Percentiles rank a stretch among this genome's conserved stretches.
phyloP scores from a whole-genome alignment of 1,140 invertebrate species.

The Bilobella aurantiaca region DNA sequence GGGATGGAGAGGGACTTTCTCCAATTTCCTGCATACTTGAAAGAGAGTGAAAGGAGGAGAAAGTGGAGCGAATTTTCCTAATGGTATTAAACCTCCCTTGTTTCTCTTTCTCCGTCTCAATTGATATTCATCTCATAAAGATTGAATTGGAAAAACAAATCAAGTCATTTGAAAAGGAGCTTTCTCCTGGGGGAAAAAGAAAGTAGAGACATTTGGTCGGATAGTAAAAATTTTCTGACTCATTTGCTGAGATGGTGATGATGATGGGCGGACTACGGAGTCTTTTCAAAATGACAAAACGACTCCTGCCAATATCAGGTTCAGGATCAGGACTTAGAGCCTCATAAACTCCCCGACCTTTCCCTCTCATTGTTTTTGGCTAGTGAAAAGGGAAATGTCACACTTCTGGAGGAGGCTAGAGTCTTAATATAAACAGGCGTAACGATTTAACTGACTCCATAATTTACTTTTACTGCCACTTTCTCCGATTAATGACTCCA shows the following conservation, averaged over 20 bases:
- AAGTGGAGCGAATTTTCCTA: too few relatives aligned
- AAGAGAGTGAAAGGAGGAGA: too few relatives aligned
- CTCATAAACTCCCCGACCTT: background rate
- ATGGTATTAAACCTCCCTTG: background rate
- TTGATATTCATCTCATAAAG: slow-evolving; percentile 9
- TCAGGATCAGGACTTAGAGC: background rate
- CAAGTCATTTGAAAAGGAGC: background rate
- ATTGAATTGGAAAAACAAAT: background rate
- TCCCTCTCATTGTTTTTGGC: slow-evolving; percentile 7
- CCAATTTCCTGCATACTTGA: too few relatives aligned
- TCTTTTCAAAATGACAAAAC: background rate
- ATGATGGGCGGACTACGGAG: slow-evolving; percentile 2
- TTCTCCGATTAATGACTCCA: background rate
- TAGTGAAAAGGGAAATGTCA: background rate
- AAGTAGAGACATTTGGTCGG: slow-evolving; percentile 1
- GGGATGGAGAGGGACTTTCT: background rate
- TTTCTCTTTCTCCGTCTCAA: background rate
- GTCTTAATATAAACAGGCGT: background rate
- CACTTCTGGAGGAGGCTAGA: background rate
- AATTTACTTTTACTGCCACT: slow-evolving; percentile 3
- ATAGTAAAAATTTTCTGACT: slow-evolving; percentile 8
- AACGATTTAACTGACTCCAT: slow-evolving; percentile 7
- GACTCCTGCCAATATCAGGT: background rate
- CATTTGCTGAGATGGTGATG: slow-evolving; percentile 4
- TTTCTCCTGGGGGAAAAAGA: background rate